Evolutionary conservation across 2,797 vertebrate genomes (phyloP).

Genomic region (Spea hammondii): DNA sequence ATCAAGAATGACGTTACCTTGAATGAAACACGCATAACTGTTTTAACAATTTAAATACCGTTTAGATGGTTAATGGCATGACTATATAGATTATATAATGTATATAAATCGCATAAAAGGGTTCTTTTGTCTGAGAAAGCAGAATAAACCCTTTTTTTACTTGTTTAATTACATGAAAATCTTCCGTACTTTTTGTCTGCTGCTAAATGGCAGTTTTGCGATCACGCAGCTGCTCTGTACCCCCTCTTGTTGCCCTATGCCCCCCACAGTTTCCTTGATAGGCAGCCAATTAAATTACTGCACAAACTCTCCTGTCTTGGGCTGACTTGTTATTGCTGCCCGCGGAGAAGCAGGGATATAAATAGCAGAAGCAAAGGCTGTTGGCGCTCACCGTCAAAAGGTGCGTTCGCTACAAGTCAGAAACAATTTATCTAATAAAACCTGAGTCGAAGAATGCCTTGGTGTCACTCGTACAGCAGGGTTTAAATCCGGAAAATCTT

Average conservation of each 20-base stretch:
- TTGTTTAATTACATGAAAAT: slow-evolving; percentile 6
- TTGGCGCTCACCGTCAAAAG: slow-evolving; percentile 6
- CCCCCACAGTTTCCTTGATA: slow-evolving; percentile 33
- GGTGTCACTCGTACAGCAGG: slow-evolving; percentile 13
- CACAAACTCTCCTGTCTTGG: slow-evolving; percentile 27
- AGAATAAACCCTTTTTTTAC: neutral
- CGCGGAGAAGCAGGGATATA: slow-evolving; percentile 34
- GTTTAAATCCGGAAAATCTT: neutral
- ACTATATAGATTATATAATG: too few relatives aligned
- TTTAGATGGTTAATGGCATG: too few relatives aligned
- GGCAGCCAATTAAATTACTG: slow-evolving; percentile 48
- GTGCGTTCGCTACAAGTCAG: slow-evolving; percentile 14
- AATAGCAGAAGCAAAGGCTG: slow-evolving; percentile 28
- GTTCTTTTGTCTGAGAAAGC: neutral
- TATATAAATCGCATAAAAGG: neutral
- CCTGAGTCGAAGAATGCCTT: neutral
- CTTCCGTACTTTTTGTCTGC: neutral
- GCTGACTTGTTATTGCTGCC: slow-evolving; percentile 36
- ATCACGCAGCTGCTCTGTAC: slow-evolving; percentile 14
- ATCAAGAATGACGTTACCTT: too few relatives aligned
- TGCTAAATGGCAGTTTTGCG: slow-evolving; percentile 31
- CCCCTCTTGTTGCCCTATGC: slow-evolving; percentile 11
- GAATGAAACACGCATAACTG: too few relatives aligned
- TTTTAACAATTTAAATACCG: too few relatives aligned
- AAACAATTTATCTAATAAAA: slow-evolving; percentile 35